These are phyloP conservation scores for Calameuta idolon DNA, from an alignment of 2,888 invertebrate genomes.

Conservation along the genomic window DNA sequence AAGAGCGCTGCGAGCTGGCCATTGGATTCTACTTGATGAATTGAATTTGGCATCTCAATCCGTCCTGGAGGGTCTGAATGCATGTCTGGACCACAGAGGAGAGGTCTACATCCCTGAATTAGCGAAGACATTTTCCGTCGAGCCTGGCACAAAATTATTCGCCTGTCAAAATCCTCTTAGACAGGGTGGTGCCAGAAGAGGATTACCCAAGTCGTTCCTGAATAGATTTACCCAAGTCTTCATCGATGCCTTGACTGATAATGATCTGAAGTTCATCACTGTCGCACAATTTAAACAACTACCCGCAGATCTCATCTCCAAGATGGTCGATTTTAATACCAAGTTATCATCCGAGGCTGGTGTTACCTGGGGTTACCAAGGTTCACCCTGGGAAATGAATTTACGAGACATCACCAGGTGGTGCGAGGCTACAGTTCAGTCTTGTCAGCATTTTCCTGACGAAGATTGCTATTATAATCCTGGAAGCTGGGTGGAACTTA, in stretches of 20 bases:
- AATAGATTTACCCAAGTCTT: constrained; percentile 94
- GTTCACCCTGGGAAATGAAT: constrained; percentile 98
- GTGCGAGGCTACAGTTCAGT: constrained; percentile 80
- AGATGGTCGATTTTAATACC: constrained; percentile 85
- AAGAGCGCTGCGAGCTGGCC: constrained; percentile 89
- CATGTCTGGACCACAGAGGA: constrained; percentile 97
- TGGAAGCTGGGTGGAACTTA: constrained; percentile 78
- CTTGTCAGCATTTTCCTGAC: constrained; percentile 8
- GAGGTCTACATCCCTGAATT: constrained; percentile 97
- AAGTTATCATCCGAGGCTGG: constrained; percentile 75
- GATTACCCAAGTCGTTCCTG: constrained; percentile 95
- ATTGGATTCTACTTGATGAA: constrained; percentile 98
- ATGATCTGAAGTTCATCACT: constrained; percentile 72
- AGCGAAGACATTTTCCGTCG: constrained; percentile 82
- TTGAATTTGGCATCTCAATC: constrained; percentile 98
- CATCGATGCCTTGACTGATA: constrained; percentile 68
- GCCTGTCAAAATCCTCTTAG: constrained; percentile 97
- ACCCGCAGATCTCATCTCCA: constrained; percentile 72
- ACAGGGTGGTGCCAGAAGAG: constrained; percentile 96
- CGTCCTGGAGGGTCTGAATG: constrained; percentile 97
- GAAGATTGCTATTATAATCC: constrained; percentile 61
- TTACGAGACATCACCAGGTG: constrained; percentile 93
- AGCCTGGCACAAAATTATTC: constrained; percentile 85
- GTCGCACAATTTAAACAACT: constrained; percentile 75
- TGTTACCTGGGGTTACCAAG: constrained; percentile 80